phyloP scores from a whole-genome alignment of 2,113 vertebrate species.

The Myrmophylax atrothorax region DNA sequence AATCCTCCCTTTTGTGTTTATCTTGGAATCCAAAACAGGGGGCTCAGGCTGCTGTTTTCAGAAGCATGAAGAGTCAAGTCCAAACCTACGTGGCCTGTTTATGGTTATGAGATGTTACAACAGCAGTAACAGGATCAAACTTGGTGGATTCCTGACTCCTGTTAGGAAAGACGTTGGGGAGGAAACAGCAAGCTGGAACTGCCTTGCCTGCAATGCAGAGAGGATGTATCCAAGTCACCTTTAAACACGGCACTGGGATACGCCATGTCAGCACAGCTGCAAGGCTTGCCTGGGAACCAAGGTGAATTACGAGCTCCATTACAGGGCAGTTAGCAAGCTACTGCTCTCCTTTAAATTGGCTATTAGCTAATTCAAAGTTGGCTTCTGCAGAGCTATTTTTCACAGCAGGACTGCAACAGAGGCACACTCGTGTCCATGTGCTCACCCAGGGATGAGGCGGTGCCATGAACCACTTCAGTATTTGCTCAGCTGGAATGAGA shows the following conservation, averaged over 20 bases:
- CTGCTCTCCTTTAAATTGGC: background rate
- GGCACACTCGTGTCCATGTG: rapidly evolving
- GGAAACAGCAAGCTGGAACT: background rate
- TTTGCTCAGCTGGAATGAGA: background rate
- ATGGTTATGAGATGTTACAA: background rate
- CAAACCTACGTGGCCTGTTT: background rate
- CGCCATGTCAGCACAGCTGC: background rate
- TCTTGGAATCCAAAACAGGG: background rate
- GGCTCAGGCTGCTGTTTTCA: background rate
- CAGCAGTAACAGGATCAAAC: background rate
- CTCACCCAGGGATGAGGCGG: background rate
- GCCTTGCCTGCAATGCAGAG: background rate
- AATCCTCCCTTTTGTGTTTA: background rate
- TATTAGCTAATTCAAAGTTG: background rate
- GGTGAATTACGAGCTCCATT: background rate
- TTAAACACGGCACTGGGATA: background rate
- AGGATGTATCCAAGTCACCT: background rate
- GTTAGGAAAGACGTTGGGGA: background rate
- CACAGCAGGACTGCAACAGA: background rate
- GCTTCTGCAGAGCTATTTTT: background rate
- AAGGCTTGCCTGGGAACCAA: background rate
- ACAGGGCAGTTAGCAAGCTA: background rate
- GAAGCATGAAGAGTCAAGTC: background rate
- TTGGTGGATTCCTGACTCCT: background rate
- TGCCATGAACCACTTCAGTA: background rate